These are phyloP conservation scores for Meloe dianella DNA, from an alignment of 2,888 invertebrate species.

Conservation along the genomic window DNA sequence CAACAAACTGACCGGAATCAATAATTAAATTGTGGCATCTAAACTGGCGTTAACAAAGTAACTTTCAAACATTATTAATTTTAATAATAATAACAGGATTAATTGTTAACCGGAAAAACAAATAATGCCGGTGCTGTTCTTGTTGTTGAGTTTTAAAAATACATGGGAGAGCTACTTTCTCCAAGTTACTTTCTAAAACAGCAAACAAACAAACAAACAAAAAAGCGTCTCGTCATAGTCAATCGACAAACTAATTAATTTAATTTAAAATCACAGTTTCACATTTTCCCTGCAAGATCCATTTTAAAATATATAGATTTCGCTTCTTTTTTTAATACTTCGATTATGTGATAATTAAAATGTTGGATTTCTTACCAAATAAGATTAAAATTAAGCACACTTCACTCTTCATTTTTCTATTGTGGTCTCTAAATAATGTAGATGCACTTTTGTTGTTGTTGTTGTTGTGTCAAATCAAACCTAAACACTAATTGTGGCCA, in stretches of 20 bases:
- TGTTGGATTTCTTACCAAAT: conserved; percentile 35
- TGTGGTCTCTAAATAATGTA: neutral
- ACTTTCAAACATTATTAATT: too few relatives aligned
- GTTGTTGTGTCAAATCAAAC: neutral
- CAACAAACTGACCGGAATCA: neutral
- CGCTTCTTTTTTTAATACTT: too few relatives aligned
- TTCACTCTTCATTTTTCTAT: conserved; percentile 47
- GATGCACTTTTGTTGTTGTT: neutral
- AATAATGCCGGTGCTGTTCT: neutral
- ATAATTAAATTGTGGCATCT: neutral
- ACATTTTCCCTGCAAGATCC: too few relatives aligned
- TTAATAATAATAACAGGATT: neutral
- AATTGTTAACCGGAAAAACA: neutral
- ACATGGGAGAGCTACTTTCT: neutral
- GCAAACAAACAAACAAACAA: neutral
- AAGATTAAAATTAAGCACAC: conserved; percentile 39
- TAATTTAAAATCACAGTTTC: too few relatives aligned
- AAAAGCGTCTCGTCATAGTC: too few relatives aligned
- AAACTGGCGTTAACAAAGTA: too few relatives aligned
- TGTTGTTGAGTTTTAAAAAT: neutral
- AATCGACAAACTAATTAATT: too few relatives aligned
- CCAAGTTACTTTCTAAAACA: neutral
- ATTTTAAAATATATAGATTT: too few relatives aligned
- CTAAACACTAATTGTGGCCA: neutral
- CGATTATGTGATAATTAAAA: too few relatives aligned